Percentiles rank a stretch among this genome's conserved stretches.
These are phyloP conservation scores for Aquatica leii DNA, from an alignment of 2,888 invertebrate species.

Conservation along the genomic window DNA sequence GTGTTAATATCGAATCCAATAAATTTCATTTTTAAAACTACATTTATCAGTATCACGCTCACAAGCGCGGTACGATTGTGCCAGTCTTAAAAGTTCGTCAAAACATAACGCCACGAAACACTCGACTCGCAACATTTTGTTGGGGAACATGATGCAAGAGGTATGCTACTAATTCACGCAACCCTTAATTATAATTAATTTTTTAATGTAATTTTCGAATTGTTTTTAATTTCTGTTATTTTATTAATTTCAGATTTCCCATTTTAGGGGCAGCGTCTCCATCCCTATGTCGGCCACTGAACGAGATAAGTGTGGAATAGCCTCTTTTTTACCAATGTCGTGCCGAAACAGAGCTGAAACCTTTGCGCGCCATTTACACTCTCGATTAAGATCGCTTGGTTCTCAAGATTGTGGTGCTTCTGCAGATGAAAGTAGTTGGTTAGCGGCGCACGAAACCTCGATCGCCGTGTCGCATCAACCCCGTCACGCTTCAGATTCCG, in stretches of 20 bases:
- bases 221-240: neutral
- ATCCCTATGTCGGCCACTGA: conserved; percentile 57
- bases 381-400: conserved; percentile 76
- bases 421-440: conserved; percentile 58
- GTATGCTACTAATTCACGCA: conserved; percentile 16
- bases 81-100: conserved; percentile 11
- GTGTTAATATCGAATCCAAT: conserved; percentile 16
- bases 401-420: conserved; percentile 58
- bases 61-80: conserved; percentile 3
- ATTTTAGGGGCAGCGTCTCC: conserved; percentile 32
- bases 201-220: conserved; percentile 1
- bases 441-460: conserved; percentile 53
- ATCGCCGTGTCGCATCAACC: conserved; percentile 63
- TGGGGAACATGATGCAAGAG: conserved; percentile 17
- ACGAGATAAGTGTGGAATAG: conserved; percentile 70
- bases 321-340: conserved; percentile 77
- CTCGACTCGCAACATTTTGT: conserved; percentile 1
- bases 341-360: conserved; percentile 83
- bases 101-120: neutral
- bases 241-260: conserved; percentile 21
- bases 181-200: too few species aligned
- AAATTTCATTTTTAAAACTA: conserved; percentile 12
- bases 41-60: conserved; percentile 23
- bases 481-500: conserved; percentile 61
- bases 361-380: conserved; percentile 80